Base-by-base conservation (phyloP, 1,140 invertebrate genomes). In the Eumeta japonica region DNA sequence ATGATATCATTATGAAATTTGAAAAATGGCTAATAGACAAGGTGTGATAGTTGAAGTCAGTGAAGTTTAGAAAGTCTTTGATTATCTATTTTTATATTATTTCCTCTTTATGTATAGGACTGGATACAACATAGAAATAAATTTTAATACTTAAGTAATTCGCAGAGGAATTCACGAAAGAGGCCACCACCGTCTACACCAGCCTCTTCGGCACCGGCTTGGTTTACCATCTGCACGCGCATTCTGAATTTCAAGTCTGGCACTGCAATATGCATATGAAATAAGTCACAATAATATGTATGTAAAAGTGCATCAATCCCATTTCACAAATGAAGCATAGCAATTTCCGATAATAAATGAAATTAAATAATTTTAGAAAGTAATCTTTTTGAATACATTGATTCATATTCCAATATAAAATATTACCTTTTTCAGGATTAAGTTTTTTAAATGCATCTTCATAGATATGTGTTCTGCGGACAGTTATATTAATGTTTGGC, bases 391-490 rank as follows among this genome's bases (percentile, higher is more conserved):
- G n/a, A 16, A 9, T 16, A 35, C 2, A 10, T 29, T 2, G 29
- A 29, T 28, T 42, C 34, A 13, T 11, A 9, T 10, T 0, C 13
- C 28, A n/a, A 7, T 13, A 3, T n/a, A 18, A 24, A 5, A 44
- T 29, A 56, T 61, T 70, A 88, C 89, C 88, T 78, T 95, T 97
- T 52, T 93, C 89, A 1, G 81, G 81, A 3, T 92, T 92, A 0
- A 98, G 72, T 68, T 95, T 95, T 16, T 95, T 92, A 70, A 94
- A 97, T 0, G 95, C 92, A 77, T 98, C 96, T 75, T 98, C 96
- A 66, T 98, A 98, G 0, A 98, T 78, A 75, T 95, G 94, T 52
- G 89, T 90, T 37, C 96, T 78, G 32, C 95, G 77, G 2, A 97
- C 88, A 11, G 84, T 83, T 2, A 97, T 81, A 47, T 85, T 81